Evolutionary conservation across 2,797 vertebrate species (phyloP).

Genomic region (Siniperca obscura): DNA sequence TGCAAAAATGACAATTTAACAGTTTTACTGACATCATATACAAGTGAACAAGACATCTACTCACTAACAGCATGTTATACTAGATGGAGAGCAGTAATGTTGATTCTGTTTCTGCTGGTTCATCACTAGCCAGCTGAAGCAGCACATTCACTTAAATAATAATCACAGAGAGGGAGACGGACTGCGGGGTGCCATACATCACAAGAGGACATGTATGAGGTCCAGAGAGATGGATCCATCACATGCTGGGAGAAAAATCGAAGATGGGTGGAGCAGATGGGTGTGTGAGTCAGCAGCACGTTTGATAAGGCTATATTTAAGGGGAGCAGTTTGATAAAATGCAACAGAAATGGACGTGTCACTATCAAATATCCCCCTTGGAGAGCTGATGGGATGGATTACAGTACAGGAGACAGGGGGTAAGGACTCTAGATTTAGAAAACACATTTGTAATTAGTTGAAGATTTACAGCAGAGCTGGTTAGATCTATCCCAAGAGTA

Average conservation of each 20-base stretch:
- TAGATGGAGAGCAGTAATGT: conserved; percentile 47
- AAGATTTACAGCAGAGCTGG: conserved; percentile 64
- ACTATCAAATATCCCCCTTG: conserved; percentile 44
- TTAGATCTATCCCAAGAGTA: conserved; percentile 38
- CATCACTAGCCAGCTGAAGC: conserved; percentile 66
- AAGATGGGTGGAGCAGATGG: conserved; percentile 56
- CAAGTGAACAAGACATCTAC: conserved; percentile 51
- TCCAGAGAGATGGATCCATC: conserved; percentile 69
- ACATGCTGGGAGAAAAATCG: conserved; percentile 69
- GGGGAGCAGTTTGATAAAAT: conserved; percentile 35
- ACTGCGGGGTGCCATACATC: conserved; percentile 69
- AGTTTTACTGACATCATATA: conserved; percentile 36
- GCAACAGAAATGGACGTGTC: conserved; percentile 50
- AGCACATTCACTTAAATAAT: conserved; percentile 75
- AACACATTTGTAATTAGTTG: conserved; percentile 69
- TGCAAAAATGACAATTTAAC: conserved; percentile 52
- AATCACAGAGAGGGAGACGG: conserved; percentile 70
- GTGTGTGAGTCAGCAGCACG: conserved; percentile 68
- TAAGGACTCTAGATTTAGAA: conserved; percentile 53
- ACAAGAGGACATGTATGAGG: conserved; percentile 70
- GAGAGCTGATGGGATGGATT: conserved; percentile 61
- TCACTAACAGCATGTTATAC: conserved; percentile 35
- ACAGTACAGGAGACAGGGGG: conserved; percentile 22
- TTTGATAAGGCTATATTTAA: conserved; percentile 62
- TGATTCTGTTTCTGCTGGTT: conserved; percentile 73